phyloP scores from a whole-genome alignment of 2,888 invertebrate genomes.

The Troides helena region DNA sequence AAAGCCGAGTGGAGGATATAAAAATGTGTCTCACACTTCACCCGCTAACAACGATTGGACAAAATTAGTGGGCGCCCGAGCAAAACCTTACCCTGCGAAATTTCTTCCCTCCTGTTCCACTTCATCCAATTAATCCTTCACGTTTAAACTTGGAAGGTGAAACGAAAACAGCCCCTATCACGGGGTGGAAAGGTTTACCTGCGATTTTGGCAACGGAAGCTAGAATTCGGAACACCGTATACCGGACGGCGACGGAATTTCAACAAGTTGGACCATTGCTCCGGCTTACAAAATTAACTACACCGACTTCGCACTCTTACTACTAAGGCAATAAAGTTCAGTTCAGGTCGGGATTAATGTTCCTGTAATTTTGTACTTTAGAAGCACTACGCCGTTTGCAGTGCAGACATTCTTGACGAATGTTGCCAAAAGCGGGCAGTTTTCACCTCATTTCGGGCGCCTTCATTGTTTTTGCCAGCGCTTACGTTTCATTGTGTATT shows the following conservation, averaged over 20 bases:
- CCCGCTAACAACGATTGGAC: constrained; percentile 66
- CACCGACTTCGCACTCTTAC: constrained; percentile 45
- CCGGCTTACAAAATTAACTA: constrained; percentile 47
- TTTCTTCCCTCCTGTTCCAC: constrained; percentile 57
- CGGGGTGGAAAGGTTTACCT: constrained; percentile 47
- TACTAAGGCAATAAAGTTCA: constrained; percentile 46
- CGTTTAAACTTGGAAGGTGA: constrained; percentile 35
- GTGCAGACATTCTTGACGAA: constrained; percentile 73
- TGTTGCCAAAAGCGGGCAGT: constrained; percentile 76
- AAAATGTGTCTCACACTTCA: constrained; percentile 67
- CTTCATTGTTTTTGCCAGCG: constrained; percentile 68
- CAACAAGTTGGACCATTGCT: constrained; percentile 73
- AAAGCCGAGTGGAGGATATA: constrained; percentile 39
- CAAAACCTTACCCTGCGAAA: constrained; percentile 72
- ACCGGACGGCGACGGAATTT: constrained; percentile 74
- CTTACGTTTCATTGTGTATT: constrained; percentile 38
- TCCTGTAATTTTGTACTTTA: constrained; percentile 43
- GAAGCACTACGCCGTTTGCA: constrained; percentile 44
- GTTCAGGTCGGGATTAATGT: constrained; percentile 39
- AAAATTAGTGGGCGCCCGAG: constrained; percentile 73
- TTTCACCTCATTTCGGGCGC: constrained; percentile 67
- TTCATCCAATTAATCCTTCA: constrained; percentile 40
- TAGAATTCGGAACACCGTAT: constrained; percentile 61
- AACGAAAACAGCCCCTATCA: constrained; percentile 51
- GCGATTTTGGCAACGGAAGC: constrained; percentile 42